Percentiles rank a stretch among this genome's conserved stretches.
Conservation (phyloP, 2,113 vertebrate species). For the Centropus unirufus region DNA sequence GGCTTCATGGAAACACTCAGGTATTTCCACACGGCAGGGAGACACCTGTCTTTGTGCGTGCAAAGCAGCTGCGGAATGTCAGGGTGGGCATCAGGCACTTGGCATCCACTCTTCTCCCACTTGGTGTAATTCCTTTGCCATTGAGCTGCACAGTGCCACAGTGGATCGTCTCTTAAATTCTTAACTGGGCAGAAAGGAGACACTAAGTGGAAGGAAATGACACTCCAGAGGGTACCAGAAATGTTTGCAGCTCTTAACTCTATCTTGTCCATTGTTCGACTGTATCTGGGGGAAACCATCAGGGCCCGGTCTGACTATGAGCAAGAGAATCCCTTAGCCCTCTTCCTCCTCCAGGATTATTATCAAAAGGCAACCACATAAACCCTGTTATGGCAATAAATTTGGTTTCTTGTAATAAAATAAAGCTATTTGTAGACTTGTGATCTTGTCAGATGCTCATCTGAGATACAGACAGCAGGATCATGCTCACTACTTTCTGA, state of each 20-base stretch:
- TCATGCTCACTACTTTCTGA: background rate
- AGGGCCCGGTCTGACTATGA: background rate
- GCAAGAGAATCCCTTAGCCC: background rate
- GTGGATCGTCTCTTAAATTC: background rate
- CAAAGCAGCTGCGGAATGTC: background rate
- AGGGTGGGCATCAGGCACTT: background rate
- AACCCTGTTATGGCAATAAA: background rate
- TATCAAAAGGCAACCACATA: background rate
- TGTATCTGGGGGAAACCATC: background rate
- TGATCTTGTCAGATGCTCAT: background rate
- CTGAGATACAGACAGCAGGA: background rate
- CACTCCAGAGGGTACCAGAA: background rate
- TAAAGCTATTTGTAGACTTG: background rate
- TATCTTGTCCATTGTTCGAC: rapidly evolving
- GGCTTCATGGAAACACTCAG: too few species aligned
- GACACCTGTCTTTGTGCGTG: background rate
- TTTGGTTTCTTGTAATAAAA: background rate
- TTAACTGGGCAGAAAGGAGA: background rate
- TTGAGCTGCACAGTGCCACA: background rate
- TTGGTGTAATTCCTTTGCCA: background rate
- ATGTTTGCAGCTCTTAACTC: background rate
- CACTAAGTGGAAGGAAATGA: background rate
- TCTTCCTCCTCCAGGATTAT: background rate
- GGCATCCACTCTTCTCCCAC: background rate
- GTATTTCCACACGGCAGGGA: background rate